These are phyloP conservation scores for Aporophyla lueneburgensis DNA, from an alignment of 2,888 invertebrate species.

Conservation along the genomic window DNA sequence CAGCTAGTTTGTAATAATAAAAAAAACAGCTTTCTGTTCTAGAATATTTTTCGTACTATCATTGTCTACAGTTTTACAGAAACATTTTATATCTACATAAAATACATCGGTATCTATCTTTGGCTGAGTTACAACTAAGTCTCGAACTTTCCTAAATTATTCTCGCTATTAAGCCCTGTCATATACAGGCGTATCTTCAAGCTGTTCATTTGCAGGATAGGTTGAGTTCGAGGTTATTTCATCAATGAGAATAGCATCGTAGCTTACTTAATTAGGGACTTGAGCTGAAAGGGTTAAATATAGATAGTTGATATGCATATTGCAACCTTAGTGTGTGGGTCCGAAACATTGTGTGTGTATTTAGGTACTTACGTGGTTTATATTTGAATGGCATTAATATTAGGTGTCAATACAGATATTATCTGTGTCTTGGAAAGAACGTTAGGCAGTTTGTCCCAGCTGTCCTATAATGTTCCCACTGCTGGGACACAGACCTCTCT, in stretches of 20 bases:
- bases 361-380: no score
- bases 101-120: constrained; percentile 5
- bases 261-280: constrained; percentile 7
- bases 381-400: no score
- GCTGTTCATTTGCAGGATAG: not conserved
- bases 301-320: no score
- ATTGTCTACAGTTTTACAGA: not conserved
- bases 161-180: constrained; percentile 46
- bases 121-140: constrained; percentile 1
- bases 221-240: not conserved
- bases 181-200: constrained; percentile 23
- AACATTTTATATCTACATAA: constrained; percentile 6
- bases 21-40: not conserved
- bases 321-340: no score
- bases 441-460: no score
- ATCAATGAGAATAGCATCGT: not conserved
- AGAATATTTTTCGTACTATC: not conserved
- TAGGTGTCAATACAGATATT: no score
- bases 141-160: constrained; percentile 43
- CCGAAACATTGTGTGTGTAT: no score
- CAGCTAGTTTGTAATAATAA: no score
- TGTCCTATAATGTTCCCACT: no score
- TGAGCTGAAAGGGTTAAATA: not conserved
- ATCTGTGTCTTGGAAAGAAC: no score
- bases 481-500: no score